Percentiles rank a stretch among this genome's conserved stretches.
These are phyloP conservation scores for Drosophila arawakana DNA, from an alignment of 1,140 invertebrate species.

Conservation along the genomic window DNA sequence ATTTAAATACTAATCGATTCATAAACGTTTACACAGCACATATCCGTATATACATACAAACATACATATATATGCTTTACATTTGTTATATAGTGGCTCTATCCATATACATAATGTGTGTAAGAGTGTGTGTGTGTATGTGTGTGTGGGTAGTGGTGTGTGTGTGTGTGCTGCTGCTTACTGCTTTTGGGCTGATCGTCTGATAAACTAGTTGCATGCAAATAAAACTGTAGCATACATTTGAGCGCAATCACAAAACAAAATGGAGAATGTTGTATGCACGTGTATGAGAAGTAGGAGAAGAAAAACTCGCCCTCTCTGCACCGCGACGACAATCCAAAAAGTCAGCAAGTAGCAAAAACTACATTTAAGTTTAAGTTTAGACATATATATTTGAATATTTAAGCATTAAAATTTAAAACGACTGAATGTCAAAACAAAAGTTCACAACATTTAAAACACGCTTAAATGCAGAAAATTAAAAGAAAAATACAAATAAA, in stretches of 20 bases:
- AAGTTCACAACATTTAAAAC: constrained; percentile 65
- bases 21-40: constrained; percentile 71
- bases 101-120: constrained; percentile 64
- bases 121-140: constrained; percentile 25
- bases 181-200: constrained; percentile 40
- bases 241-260: constrained; percentile 47
- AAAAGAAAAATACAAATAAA: not conserved
- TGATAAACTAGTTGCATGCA: constrained; percentile 48
- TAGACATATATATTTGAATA: constrained; percentile 19
- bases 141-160: constrained; percentile 10
- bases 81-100: constrained; percentile 70
- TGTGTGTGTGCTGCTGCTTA: constrained; percentile 53
- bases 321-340: constrained; percentile 37
- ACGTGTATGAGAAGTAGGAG: not conserved
- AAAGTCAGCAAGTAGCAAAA: constrained; percentile 66
- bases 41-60: constrained; percentile 30
- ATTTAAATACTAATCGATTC: constrained; percentile 80
- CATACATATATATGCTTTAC: constrained; percentile 41
- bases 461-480: constrained; percentile 55
- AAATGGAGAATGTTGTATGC: not conserved
- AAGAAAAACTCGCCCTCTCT: not conserved
- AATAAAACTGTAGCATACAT: constrained; percentile 73
- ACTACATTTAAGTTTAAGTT: constrained; percentile 32
- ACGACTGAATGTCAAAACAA: constrained; percentile 1
- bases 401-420: constrained; percentile 16